Evolutionary conservation across 1,140 invertebrate species (phyloP).

Genomic region (Drosophila grimshawi): DNA sequence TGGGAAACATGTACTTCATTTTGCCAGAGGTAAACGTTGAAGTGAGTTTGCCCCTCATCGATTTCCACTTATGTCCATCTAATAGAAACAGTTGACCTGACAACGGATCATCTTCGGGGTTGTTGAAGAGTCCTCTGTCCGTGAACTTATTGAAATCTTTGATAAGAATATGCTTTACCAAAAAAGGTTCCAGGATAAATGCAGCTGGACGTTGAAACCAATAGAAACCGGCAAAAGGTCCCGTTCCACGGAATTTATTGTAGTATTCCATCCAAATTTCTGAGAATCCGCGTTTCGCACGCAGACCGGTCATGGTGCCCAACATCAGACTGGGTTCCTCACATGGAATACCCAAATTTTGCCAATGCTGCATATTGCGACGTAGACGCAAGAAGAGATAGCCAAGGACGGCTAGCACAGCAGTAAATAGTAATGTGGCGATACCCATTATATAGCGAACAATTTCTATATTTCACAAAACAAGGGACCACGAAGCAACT

Average conservation of each 20-base stretch:
- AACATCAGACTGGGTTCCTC: constrained; percentile 73
- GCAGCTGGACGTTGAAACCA: constrained; percentile 84
- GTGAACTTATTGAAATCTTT: constrained; percentile 86
- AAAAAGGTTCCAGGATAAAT: constrained; percentile 86
- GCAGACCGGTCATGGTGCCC: constrained; percentile 70
- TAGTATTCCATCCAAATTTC: constrained; percentile 69
- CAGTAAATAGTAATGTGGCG: constrained; percentile 34
- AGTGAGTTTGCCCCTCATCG: constrained; percentile 85
- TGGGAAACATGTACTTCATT: constrained; percentile 86
- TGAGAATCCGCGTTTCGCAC: constrained; percentile 28
- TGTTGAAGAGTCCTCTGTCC: constrained; percentile 85
- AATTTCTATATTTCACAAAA: not conserved
- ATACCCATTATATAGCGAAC: constrained; percentile 36
- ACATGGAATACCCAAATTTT: constrained; percentile 82
- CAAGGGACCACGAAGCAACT: not conserved
- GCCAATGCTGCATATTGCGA: constrained; percentile 77
- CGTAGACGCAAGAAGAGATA: constrained; percentile 41
- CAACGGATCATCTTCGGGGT: constrained; percentile 85
- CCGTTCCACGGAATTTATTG: constrained; percentile 67
- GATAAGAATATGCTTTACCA: constrained; percentile 87
- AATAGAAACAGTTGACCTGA: constrained; percentile 84
- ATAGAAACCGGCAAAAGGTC: constrained; percentile 83
- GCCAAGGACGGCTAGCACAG: constrained; percentile 32
- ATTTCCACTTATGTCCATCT: constrained; percentile 85
- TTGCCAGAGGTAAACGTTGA: constrained; percentile 87